Evolutionary conservation across 1,140 invertebrate genomes (phyloP), one percentile per base, ranked within the genome.

Genomic region (Cryptotermes secundus): DNA sequence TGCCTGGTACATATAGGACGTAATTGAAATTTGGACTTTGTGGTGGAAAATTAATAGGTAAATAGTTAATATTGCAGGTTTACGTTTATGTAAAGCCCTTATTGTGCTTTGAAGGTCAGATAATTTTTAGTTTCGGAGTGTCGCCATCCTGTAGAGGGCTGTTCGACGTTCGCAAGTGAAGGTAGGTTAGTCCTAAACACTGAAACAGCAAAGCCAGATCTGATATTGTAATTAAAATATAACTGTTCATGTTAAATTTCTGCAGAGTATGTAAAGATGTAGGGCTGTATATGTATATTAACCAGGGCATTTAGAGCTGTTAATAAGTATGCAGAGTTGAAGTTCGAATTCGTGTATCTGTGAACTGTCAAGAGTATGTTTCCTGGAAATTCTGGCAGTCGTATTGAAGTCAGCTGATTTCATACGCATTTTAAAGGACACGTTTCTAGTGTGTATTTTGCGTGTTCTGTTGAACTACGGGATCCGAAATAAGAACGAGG

Each of bases 321-420:
- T 45, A 31, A 26, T 49, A 26, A 31, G 26, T 26, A 10, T 45
- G n/a, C 19, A 26, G 22, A 84, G 3, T 45, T 31, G 36, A 19
- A 34, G 35, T 72, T 34, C 59, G 35, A 83, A n/a, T 72, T 65
- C 59, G 31, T 53, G 35, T 26, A 6, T 34, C 26, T n/a, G n/a
- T 72, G 83, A 82, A 82, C 81, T 82, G 81, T 82, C 81, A 82
- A n/a, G n/a, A n/a, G 42, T 34, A 49, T 34, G 42, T 82, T 82
- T 38, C 10, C 31, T 82, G 6, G 14, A 82, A 24, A 38, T 59
- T 82, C 49, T 49, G 38, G 81, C 81, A 45, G 49, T n/a, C 36
- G 34, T 1, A 19, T n/a, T 81, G 80, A 82, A 82, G 81, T 82
- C 81, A 82, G 81, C 81, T 82, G 81, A 82, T 82, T 2, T 35